Evolutionary conservation across 92 coral and sea anemone species (phyloP).

Genomic region (Diadumene lineata): DNA sequence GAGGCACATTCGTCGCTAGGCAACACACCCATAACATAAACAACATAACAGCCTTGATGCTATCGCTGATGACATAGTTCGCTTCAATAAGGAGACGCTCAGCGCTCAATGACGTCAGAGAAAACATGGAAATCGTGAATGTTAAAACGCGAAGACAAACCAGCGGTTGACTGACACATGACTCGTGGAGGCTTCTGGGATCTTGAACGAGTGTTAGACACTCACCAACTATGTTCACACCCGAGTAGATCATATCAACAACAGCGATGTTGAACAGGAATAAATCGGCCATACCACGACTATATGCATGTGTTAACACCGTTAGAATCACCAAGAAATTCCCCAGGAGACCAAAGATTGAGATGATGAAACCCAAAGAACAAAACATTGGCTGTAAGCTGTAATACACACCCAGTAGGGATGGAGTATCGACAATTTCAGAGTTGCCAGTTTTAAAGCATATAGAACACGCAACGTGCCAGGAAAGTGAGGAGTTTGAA

Average conservation of each 20-base stretch:
- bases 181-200: slow-evolving; percentile 24
- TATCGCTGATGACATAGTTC: slow-evolving; percentile 16
- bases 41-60: slow-evolving; percentile 28
- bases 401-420: slow-evolving; percentile 10
- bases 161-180: slow-evolving; percentile 31
- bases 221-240: slow-evolving; percentile 46
- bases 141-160: slow-evolving; percentile 27
- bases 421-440: background rate
- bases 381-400: slow-evolving; percentile 35
- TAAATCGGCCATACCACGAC: slow-evolving; percentile 37
- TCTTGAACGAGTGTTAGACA: slow-evolving; percentile 15
- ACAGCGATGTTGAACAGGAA: slow-evolving; percentile 46
- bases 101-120: slow-evolving; percentile 37
- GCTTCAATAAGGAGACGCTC: slow-evolving; percentile 32
- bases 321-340: slow-evolving; percentile 40
- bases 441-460: background rate
- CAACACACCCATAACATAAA: slow-evolving; percentile 38
- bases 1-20: slow-evolving; percentile 34
- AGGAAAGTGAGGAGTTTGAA: slow-evolving; percentile 2
- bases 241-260: slow-evolving; percentile 40
- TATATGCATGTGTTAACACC: slow-evolving; percentile 31
- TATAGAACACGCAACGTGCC: slow-evolving; percentile 12
- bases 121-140: slow-evolving; percentile 40
- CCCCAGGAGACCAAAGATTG: slow-evolving; percentile 35
- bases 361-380: slow-evolving; percentile 25